phyloP scores from a whole-genome alignment of 2,797 vertebrate species.

The Falco novaeseelandiae region DNA sequence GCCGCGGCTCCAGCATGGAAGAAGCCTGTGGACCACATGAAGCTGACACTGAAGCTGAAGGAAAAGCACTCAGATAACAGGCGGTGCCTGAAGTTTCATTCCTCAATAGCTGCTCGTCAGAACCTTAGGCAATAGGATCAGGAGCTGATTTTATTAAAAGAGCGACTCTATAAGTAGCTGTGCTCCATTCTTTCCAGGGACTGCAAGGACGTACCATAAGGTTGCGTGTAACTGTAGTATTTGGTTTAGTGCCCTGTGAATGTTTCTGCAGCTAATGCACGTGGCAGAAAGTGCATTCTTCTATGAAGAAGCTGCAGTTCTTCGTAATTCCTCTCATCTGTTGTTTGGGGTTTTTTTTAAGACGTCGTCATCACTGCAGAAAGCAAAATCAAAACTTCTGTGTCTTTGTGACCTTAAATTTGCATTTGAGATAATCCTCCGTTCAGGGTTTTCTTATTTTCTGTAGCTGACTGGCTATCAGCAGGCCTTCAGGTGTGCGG shows the following conservation, averaged over 20 bases:
- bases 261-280: not conserved
- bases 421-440: not conserved
- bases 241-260: not conserved
- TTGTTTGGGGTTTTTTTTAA: not conserved
- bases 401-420: not conserved
- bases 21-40: rapidly evolving
- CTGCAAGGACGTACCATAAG: not conserved
- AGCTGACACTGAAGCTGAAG: not conserved
- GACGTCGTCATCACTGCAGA: not conserved
- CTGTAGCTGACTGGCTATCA: not conserved
- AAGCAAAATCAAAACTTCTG: not conserved
- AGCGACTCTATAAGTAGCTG: not conserved
- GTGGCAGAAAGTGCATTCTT: too few relatives aligned
- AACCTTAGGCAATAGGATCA: not conserved
- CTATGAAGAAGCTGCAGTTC: not conserved
- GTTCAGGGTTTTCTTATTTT: not conserved
- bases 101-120: not conserved
- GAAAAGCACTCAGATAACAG: not conserved
- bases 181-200: not conserved
- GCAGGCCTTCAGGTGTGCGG: not conserved
- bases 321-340: not conserved
- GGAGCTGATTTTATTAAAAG: not conserved
- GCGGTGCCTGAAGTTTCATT: not conserved
- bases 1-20: not conserved
- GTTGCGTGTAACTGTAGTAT: not conserved